Percentiles rank a stretch among this genome's conserved stretches.
These are phyloP conservation scores for Xylocampa areola DNA, from an alignment of 2,888 invertebrate species.

Conservation along the genomic window DNA sequence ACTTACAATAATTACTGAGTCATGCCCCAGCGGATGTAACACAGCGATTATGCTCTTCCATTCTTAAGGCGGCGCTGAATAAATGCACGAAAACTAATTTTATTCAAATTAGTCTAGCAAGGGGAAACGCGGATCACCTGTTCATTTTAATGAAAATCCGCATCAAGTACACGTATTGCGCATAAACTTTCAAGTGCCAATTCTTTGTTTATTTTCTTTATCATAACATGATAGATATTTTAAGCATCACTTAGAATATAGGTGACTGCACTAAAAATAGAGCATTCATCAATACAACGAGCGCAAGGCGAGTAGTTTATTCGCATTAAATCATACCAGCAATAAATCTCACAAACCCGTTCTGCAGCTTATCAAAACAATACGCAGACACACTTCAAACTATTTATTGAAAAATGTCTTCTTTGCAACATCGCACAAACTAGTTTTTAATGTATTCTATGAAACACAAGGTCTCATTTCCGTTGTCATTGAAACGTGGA, in stretches of 20 bases:
- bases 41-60: slow-evolving; percentile 64
- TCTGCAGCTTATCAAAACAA: slow-evolving; percentile 90
- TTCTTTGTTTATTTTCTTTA: slow-evolving; percentile 51
- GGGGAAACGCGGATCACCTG: slow-evolving; percentile 36
- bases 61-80: slow-evolving; percentile 46
- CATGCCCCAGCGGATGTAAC: slow-evolving; percentile 68
- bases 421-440: slow-evolving; percentile 61
- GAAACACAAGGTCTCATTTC: slow-evolving; percentile 75
- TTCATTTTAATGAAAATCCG: slow-evolving; percentile 35
- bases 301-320: slow-evolving; percentile 87
- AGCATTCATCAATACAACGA: slow-evolving; percentile 85
- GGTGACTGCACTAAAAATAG: slow-evolving; percentile 80
- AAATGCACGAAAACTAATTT: slow-evolving; percentile 62
- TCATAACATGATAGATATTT: slow-evolving; percentile 46
- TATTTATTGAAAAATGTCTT: slow-evolving; percentile 78
- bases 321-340: slow-evolving; percentile 89
- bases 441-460: slow-evolving; percentile 69
- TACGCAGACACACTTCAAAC: slow-evolving; percentile 88
- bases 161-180: slow-evolving; percentile 15
- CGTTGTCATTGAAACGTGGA: slow-evolving; percentile 63
- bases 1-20: slow-evolving; percentile 74
- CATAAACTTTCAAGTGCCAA: slow-evolving; percentile 12
- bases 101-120: slow-evolving; percentile 55
- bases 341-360: slow-evolving; percentile 89
- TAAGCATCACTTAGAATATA: slow-evolving; percentile 64